These are phyloP conservation scores for Tetropium fuscum DNA, from an alignment of 2,888 invertebrate genomes.

Conservation along the genomic window DNA sequence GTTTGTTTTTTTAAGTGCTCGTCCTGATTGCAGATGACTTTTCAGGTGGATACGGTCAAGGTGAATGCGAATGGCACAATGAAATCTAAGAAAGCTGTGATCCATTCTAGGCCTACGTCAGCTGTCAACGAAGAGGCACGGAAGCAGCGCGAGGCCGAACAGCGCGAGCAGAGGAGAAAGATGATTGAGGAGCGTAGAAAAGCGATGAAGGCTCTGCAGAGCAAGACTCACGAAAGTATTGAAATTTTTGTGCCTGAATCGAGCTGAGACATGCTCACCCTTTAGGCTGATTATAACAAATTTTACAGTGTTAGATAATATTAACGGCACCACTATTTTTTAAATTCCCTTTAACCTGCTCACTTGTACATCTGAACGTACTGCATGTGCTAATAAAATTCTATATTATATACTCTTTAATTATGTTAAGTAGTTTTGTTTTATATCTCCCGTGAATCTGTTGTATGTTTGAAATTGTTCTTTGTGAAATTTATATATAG, in stretches of 20 bases:
- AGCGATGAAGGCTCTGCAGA: slow-evolving; percentile 66
- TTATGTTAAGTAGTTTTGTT: slow-evolving; percentile 18
- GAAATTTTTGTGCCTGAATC: slow-evolving; percentile 66
- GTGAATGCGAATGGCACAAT: slow-evolving; percentile 31
- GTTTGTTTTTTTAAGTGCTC: not conserved
- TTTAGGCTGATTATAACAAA: slow-evolving; percentile 21
- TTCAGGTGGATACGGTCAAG: slow-evolving; percentile 21
- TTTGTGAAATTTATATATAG: slow-evolving; percentile 8
- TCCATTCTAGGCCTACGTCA: slow-evolving; percentile 47
- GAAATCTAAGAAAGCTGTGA: slow-evolving; percentile 41
- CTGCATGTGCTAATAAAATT: slow-evolving; percentile 33
- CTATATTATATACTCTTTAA: slow-evolving; percentile 28
- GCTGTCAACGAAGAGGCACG: slow-evolving; percentile 69
- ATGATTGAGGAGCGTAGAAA: slow-evolving; percentile 82
- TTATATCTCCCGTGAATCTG: slow-evolving; percentile 11
- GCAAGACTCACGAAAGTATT: slow-evolving; percentile 60
- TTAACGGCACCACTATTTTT: slow-evolving; percentile 25
- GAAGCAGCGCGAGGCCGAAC: slow-evolving; percentile 73
- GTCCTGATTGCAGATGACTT: not conserved
- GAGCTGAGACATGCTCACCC: slow-evolving; percentile 57
- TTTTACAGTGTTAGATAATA: slow-evolving; percentile 13
- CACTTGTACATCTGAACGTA: slow-evolving; percentile 39
- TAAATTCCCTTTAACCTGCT: slow-evolving; percentile 31
- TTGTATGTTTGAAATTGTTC: slow-evolving; percentile 14
- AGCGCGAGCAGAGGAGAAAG: slow-evolving; percentile 82